Percentiles rank a stretch among this genome's conserved stretches.
Conservation (phyloP, 2,113 vertebrate species). For the Xenus cinereus region DNA sequence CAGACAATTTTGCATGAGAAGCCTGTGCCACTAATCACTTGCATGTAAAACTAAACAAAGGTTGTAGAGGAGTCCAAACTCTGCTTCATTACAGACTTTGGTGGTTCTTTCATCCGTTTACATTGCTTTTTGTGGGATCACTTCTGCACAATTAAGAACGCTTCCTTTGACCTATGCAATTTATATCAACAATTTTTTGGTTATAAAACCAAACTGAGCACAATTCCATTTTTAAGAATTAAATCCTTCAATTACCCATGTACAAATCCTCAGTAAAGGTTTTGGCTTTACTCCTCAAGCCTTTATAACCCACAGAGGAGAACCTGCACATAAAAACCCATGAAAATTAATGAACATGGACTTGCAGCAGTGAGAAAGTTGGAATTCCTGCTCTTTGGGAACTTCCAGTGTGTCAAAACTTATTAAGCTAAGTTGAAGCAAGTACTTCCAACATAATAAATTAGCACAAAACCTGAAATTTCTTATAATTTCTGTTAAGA, state of each 20-base stretch:
- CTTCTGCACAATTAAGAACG: neutral
- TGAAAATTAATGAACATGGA: conserved; percentile 57
- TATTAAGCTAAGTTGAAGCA: conserved; percentile 46
- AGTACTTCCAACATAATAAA: conserved; percentile 37
- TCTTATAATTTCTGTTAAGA: neutral
- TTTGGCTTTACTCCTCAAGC: conserved; percentile 40
- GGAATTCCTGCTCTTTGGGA: conserved; percentile 56
- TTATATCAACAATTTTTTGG: neutral
- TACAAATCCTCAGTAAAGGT: conserved; percentile 56
- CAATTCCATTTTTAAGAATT: conserved; percentile 41
- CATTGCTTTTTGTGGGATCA: neutral
- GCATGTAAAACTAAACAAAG: neutral
- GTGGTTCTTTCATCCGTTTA: neutral
- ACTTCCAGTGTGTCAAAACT: conserved; percentile 47
- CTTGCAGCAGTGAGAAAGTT: conserved; percentile 54
- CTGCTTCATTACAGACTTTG: neutral
- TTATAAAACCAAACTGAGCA: conserved; percentile 22
- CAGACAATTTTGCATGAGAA: conserved; percentile 4
- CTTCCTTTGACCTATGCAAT: conserved; percentile 36
- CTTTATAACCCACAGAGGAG: conserved; percentile 59
- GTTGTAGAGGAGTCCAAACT: neutral
- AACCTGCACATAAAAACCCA: conserved; percentile 20
- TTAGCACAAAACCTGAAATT: neutral
- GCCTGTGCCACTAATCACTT: neutral
- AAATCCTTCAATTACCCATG: conserved; percentile 40